Evolutionary conservation across 2,888 invertebrate species (phyloP).

Genomic region (Mesorhabditis sp.): DNA sequence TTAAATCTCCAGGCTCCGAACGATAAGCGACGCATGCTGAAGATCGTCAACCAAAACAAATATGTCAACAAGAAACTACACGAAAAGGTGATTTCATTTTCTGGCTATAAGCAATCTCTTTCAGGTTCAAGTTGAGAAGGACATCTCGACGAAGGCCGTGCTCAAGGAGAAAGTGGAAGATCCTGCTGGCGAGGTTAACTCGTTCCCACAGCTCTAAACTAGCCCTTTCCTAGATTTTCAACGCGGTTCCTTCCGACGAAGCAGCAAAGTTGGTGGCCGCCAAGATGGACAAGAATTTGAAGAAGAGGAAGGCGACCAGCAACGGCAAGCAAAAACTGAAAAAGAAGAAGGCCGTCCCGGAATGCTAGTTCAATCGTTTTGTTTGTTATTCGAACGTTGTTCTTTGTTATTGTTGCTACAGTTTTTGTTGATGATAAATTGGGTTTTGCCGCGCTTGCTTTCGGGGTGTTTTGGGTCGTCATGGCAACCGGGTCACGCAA

Average conservation of each 20-base stretch:
- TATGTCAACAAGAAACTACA: conserved; percentile 31
- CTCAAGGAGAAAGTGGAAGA: conserved; percentile 38
- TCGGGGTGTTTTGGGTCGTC: too few species aligned
- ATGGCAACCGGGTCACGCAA: too few species aligned
- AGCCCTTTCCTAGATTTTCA: conserved; percentile 1
- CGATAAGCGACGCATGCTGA: not conserved
- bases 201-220: not conserved
- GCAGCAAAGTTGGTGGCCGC: not conserved
- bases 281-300: not conserved
- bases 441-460: not conserved
- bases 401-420: not conserved
- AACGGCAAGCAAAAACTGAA: not conserved
- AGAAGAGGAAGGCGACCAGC: not conserved
- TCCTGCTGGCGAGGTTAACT: conserved; percentile 43
- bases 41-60: conserved; percentile 4
- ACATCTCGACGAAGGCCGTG: conserved; percentile 18
- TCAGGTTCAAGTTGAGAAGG: conserved; percentile 19
- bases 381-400: not conserved
- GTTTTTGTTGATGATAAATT: not conserved
- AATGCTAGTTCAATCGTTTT: not conserved
- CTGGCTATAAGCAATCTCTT: conserved; percentile 5
- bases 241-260: not conserved
- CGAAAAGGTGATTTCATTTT: conserved; percentile 18
- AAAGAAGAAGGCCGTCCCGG: conserved; percentile 4
- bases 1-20: not conserved